phyloP scores from a whole-genome alignment of 2,797 vertebrate genomes.

The Adelosebastes latens region DNA sequence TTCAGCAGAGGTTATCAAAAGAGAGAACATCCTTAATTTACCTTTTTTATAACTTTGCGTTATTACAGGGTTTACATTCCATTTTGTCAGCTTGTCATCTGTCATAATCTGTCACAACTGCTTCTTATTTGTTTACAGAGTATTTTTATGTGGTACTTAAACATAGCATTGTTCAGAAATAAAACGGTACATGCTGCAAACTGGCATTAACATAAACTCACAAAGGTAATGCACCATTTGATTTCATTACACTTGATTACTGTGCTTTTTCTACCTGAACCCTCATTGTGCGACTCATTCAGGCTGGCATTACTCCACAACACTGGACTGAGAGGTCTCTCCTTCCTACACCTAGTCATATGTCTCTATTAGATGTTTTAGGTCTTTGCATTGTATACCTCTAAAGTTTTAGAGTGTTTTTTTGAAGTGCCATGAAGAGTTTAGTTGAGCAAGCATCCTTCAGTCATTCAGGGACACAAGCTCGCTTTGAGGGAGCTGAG shows the following conservation, averaged over 20 bases:
- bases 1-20: conserved; percentile 69
- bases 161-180: conserved; percentile 53
- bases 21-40: conserved; percentile 73
- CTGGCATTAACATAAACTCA: conserved; percentile 48
- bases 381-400: conserved; percentile 74
- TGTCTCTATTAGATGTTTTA: conserved; percentile 62
- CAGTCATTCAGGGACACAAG: conserved; percentile 78
- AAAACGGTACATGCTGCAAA: conserved; percentile 59
- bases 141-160: conserved; percentile 66
- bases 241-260: conserved; percentile 60
- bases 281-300: conserved; percentile 52
- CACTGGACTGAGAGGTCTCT: conserved; percentile 49
- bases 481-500: conserved; percentile 33
- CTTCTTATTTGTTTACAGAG: conserved; percentile 81
- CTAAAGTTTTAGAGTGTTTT: conserved; percentile 72
- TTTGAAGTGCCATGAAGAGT: conserved; percentile 84
- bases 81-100: conserved; percentile 78
- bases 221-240: conserved; percentile 54
- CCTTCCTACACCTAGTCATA: conserved; percentile 56
- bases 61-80: conserved; percentile 85
- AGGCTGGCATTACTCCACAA: conserved; percentile 42
- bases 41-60: conserved; percentile 67
- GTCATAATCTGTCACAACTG: conserved; percentile 65
- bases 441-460: conserved; percentile 78
- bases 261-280: conserved; percentile 63